Base-by-base conservation (phyloP, 2,888 invertebrate species). In the Cataglyphis cursor region DNA sequence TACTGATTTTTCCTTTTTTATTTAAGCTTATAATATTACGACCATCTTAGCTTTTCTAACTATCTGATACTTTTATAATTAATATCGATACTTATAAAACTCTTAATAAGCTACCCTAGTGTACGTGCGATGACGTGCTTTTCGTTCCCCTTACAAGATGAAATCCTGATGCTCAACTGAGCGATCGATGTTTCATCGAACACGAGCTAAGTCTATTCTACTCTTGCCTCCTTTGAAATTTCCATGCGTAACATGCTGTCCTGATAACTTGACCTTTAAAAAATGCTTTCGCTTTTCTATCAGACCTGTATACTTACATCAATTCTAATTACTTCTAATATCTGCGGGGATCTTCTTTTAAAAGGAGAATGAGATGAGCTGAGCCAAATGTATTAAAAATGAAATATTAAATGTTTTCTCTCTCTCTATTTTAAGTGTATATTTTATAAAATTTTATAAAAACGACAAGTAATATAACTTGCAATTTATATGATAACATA, bases 1-100 rank as follows among this genome's bases (percentile, higher is more conserved):
- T 51, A 92, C 90, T 90, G 64, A 48, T 81, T 83, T 84, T 88
- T 41, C 81, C 78, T 66, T 76, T 73, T 28, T 9, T n/a, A 35
- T 28, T n/a, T 10, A 44, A 54, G 41, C 51, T 21, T 28, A 44
- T 44, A 44, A 72, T 54, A 24, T 8, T 38, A 12, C 61, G 8
- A 81, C 24, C 12, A 51, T 28, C 73, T 31, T 48, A 12, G 70
- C 21, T 41, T 70, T 66, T 10, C 65, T 76, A 51, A 51, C 48
- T 0, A 72, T 57, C 41, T 73, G 72, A 41, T 68, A 78, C 41
- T 54, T 78, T 57, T 44, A 51, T 51, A 51, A 51, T 51, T 51
- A 51, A 51, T 51, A 51, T 31, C 68, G 72, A 41, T 62, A 78
- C 31, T 54, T 78, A 38, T 44, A 54, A 61, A 66, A 54, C 24